These are phyloP conservation scores for Albula goreensis DNA, from an alignment of 2,113 vertebrate genomes.

Conservation along the genomic window DNA sequence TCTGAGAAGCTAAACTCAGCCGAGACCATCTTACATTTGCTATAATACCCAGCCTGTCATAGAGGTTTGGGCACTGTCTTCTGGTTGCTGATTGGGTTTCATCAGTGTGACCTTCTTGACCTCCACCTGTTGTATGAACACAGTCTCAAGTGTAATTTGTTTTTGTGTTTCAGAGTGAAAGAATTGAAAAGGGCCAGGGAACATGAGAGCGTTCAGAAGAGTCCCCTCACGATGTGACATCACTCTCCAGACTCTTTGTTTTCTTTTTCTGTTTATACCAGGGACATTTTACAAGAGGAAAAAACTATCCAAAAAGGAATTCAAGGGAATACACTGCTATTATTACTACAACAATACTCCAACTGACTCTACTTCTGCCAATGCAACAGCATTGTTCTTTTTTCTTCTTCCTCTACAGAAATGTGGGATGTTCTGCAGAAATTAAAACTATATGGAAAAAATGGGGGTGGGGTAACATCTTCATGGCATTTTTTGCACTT, in stretches of 20 bases:
- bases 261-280: constrained; percentile 91
- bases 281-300: constrained; percentile 87
- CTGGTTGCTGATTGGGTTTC: neutral
- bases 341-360: constrained; percentile 64
- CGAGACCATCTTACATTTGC: neutral
- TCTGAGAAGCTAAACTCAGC: neutral
- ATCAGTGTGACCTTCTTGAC: neutral
- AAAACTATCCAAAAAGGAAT: constrained; percentile 49
- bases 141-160: constrained; percentile 37
- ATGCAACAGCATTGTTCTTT: constrained; percentile 59
- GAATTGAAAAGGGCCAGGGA: constrained; percentile 99
- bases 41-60: neutral
- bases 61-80: neutral
- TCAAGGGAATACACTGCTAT: constrained; percentile 78
- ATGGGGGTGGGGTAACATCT: constrained; percentile 62
- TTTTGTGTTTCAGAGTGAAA: constrained; percentile 93
- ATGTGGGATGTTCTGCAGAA: constrained; percentile 55
- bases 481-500: constrained; percentile 79
- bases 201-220: constrained; percentile 94
- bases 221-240: constrained; percentile 96
- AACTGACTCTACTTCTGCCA: constrained; percentile 61
- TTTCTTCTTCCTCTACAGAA: constrained; percentile 61
- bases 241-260: constrained; percentile 91
- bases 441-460: constrained; percentile 54
- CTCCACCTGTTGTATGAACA: neutral